phyloP scores from a whole-genome alignment of 2,797 vertebrate genomes.

The Myiothlypis coronata region DNA sequence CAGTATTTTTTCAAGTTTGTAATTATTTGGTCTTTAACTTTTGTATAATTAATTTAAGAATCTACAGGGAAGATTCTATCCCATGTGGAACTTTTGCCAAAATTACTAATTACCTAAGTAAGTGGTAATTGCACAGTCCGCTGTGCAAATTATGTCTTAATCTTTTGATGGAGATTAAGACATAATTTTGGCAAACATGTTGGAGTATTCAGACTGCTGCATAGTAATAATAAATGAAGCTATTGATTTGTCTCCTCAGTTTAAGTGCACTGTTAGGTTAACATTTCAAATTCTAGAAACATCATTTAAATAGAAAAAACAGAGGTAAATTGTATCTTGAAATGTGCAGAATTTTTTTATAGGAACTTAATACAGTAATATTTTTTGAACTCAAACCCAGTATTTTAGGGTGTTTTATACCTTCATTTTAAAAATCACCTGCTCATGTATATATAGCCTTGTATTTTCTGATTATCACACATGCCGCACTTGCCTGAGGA shows the following conservation, averaged over 20 bases:
- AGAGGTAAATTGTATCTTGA: not conserved
- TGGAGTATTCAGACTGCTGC: not conserved
- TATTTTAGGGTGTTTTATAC: not conserved
- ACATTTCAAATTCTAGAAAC: not conserved
- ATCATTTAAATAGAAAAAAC: not conserved
- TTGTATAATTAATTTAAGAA: not conserved
- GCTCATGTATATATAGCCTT: not conserved
- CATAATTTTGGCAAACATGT: not conserved
- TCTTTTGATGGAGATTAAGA: not conserved
- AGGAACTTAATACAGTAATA: not conserved
- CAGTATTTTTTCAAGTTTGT: not conserved
- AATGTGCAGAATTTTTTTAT: not conserved
- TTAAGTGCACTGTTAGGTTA: not conserved
- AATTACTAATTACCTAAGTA: not conserved
- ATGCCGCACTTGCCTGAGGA: not conserved
- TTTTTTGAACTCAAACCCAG: not conserved
- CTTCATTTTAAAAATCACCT: not conserved
- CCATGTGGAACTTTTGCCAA: not conserved
- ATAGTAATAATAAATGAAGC: not conserved
- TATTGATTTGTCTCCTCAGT: not conserved
- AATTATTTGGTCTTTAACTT: not conserved
- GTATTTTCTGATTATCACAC: not conserved
- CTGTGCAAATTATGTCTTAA: not conserved
- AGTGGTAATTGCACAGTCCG: not conserved
- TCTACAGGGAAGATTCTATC: not conserved